Base-by-base conservation (phyloP, 2,888 invertebrate species). In the Teleiodes luculella region DNA sequence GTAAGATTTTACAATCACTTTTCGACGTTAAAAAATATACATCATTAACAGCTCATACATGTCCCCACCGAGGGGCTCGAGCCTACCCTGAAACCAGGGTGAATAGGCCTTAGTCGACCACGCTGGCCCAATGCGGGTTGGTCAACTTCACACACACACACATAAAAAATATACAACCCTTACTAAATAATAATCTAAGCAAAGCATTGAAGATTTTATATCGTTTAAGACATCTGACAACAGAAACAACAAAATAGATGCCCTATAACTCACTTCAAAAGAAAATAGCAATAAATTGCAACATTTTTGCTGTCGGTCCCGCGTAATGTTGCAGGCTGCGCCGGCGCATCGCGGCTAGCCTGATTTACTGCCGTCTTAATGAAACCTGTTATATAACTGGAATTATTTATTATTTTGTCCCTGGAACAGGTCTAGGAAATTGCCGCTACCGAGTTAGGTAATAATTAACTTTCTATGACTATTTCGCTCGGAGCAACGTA, bases 371-470 rank as follows among this genome's bases (percentile, higher is more conserved):
- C 81, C 70, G 78, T 74, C 81, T 80, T 87, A 87, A 88, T 88
- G 86, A 84, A 87, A 88, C 88, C 86, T 84, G 86, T 88, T 87
- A 82, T 80, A 77, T 85, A 85, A 86, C 84, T 82, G 78, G 83
- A 78, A 86, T 85, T 86, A 87, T 87, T 87, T 86, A 87, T 87
- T 86, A 86, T 86, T 86, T 84, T 78, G 80, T 80, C 80, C 76
- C 67, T 72, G 64, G 77, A 76, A 78, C 80, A 69, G 76, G 78
- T 74, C 74, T 68, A 59, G 72, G 73, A 72, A 78, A 75, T 76
- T 76, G 75, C 74, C 60, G 84, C 83, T 85, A 78, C 86, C 83
- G 85, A 83, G 78, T 80, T 82, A 76, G 78, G 76, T 75, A 79
- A 84, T 84, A 83, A 83, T 83, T 83, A 81, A 80, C 75, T 78